These are phyloP conservation scores for Haliclona indistincta DNA, from an alignment of 37 sponge, comb jelly and placozoan genomes.

Conservation along the genomic window DNA sequence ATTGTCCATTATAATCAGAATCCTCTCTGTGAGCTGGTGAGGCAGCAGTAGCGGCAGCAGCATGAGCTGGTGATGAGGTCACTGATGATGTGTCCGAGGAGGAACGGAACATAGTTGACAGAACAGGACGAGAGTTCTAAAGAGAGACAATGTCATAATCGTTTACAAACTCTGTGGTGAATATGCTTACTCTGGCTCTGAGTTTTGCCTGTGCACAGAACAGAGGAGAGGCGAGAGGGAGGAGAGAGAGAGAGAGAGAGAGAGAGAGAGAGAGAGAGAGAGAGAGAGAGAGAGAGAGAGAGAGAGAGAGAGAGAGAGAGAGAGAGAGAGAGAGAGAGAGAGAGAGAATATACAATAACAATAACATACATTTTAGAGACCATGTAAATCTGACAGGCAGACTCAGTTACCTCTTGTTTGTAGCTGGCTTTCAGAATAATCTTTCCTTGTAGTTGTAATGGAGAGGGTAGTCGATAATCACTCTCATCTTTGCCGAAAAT, in stretches of 20 bases:
- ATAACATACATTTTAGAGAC: not conserved
- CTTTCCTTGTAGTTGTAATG: slow-evolving; percentile 68
- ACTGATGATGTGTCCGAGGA: too few species aligned
- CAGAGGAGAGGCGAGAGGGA: not conserved
- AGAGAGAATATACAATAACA: not conserved
- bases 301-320: not conserved
- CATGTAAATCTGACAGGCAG: not conserved
- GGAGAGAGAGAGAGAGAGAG: not conserved
- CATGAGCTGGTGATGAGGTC: too few species aligned
- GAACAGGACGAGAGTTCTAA: too few species aligned
- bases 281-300: not conserved
- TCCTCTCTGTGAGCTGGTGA: too few species aligned
- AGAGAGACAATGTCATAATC: too few species aligned
- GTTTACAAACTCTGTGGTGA: too few species aligned
- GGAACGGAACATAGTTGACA: too few species aligned
- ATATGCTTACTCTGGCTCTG: too few species aligned
- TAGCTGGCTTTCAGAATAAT: slow-evolving; percentile 72
- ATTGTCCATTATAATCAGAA: too few species aligned
- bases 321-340: not conserved
- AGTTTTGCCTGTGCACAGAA: too few species aligned
- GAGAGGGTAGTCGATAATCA: slow-evolving; percentile 55
- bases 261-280: not conserved
- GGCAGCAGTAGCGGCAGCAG: too few species aligned
- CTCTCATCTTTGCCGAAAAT: slow-evolving; percentile 16
- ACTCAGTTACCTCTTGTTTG: slow-evolving; percentile 9